Base-by-base conservation (phyloP, 1,140 invertebrate genomes). In the Drosophila burlai region DNA sequence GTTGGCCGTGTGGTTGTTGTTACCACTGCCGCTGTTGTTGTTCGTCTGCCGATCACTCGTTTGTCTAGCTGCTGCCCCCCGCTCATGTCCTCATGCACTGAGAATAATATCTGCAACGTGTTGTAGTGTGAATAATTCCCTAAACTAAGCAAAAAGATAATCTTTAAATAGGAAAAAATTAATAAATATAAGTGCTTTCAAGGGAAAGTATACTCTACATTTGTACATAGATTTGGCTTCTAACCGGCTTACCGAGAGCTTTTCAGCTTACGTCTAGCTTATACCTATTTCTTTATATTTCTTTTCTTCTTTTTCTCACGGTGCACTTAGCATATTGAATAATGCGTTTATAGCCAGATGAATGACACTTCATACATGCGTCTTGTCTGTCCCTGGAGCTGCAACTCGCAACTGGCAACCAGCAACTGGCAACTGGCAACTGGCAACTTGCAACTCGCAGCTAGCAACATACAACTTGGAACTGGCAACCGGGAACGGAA, bases 311-410 rank as follows among this genome's bases (percentile, higher is more conserved):
- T 34, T 34, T 67, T 72, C 36, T 43, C 10, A 0, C 54, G 42
- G 67, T 72, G 68, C 16, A 18, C 16, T 15, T 34, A 68, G 63
- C 76, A 84, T 87, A 87, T 87, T 87, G 85, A 87, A 87, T 89
- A 87, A 87, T 87, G 84, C 84, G 84, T 87, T 87, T 87, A 84
- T 87, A 81, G 84, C 84, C 84, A 87, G 84, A 87, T 87, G 84
- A 89, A 87, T 87, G 84, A 87, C 85, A 87, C 84, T 87, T 89
- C 84, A 89, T 89, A 81, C 77, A 78, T 76, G 81, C 67, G 76
- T 72, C 68, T 57, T 78, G 80, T 79, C 75, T 68, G 80, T 63
- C 64, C 78, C 77, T 62, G 67, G 63, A 71, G 49, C 67, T 43
- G 63, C 67, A 54, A 49, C 62, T 43, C 4, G 36, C 34, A 65